phyloP scores from a whole-genome alignment of 1,140 invertebrate species.

The Drosophila santomea region DNA sequence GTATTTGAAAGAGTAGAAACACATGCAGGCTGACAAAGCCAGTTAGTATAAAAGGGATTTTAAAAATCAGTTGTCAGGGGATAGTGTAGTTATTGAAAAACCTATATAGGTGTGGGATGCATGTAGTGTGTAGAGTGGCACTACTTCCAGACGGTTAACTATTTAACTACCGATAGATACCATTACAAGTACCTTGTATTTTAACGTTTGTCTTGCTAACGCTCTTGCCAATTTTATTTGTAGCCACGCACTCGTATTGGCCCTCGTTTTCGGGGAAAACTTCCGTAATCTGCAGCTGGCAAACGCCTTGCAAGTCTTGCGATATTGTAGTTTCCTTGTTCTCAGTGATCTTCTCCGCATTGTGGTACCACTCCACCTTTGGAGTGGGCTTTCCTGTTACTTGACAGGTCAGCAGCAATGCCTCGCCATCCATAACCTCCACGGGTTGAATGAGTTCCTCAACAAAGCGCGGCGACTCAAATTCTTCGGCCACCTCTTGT shows the following conservation, averaged over 20 bases:
- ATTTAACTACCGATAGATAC: slow-evolving; percentile 52
- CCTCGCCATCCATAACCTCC: slow-evolving; percentile 96
- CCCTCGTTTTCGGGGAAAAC: slow-evolving; percentile 97
- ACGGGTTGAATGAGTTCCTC: slow-evolving; percentile 88
- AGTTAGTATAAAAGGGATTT: slow-evolving; percentile 56
- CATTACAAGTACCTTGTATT: slow-evolving; percentile 90
- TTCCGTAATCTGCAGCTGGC: slow-evolving; percentile 94
- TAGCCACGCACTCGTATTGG: slow-evolving; percentile 92
- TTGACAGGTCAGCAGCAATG: slow-evolving; percentile 91
- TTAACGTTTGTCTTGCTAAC: slow-evolving; percentile 91
- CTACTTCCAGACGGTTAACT: slow-evolving; percentile 52
- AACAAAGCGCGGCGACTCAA: slow-evolving; percentile 91
- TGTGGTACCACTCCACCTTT: slow-evolving; percentile 92
- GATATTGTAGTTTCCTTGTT: slow-evolving; percentile 92
- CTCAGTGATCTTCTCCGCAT: slow-evolving; percentile 89
- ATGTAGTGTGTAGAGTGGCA: slow-evolving; percentile 50
- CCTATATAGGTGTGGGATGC: slow-evolving; percentile 54
- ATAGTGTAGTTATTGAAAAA: slow-evolving; percentile 62
- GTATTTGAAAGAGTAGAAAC: slow-evolving; percentile 28
- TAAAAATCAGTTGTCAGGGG: slow-evolving; percentile 31
- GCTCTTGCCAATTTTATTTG: slow-evolving; percentile 94
- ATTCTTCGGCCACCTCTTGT: slow-evolving; percentile 87
- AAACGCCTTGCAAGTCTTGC: slow-evolving; percentile 91
- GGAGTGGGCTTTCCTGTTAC: slow-evolving; percentile 93
- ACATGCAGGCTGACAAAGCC: slow-evolving; percentile 57